phyloP scores from a whole-genome alignment of 30 jellyfish, hydroid and myxozoan genomes.

The Chironex yamaguchii region DNA sequence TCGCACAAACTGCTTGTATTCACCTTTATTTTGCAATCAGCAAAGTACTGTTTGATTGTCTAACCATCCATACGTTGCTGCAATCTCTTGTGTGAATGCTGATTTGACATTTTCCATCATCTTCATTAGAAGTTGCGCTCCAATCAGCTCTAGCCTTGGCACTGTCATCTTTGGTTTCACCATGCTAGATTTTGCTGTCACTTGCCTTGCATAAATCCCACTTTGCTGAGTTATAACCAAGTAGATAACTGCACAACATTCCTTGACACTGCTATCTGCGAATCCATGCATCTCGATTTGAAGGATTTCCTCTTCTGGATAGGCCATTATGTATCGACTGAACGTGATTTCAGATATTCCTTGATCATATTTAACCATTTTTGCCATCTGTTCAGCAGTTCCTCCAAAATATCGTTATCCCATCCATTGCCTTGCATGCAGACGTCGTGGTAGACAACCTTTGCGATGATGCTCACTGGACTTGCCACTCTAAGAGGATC shows the following conservation, averaged over 20 bases:
- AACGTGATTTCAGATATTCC: conserved; percentile 7
- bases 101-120: conserved; percentile 19
- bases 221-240: conserved; percentile 13
- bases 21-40: conserved; percentile 54
- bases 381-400: neutral
- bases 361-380: neutral
- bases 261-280: conserved; percentile 38
- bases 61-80: conserved; percentile 30
- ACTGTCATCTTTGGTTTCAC: conserved; percentile 38
- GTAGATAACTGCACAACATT: conserved; percentile 53
- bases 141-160: conserved; percentile 45
- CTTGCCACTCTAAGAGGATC: conserved; percentile 4
- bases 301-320: conserved; percentile 10
- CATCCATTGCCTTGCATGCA: conserved; percentile 12
- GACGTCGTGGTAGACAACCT: conserved; percentile 13
- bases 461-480: conserved; percentile 27
- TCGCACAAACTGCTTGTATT: conserved; percentile 52
- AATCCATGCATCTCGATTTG: conserved; percentile 22
- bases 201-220: conserved; percentile 23
- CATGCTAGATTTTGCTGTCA: conserved; percentile 41
- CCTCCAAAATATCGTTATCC: conserved; percentile 19
- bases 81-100: neutral
- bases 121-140: conserved; percentile 33
- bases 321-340: conserved; percentile 8
- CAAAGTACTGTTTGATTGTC: conserved; percentile 54